Evolutionary conservation across 1,140 invertebrate species (phyloP).

Genomic region (Periplaneta americana): DNA sequence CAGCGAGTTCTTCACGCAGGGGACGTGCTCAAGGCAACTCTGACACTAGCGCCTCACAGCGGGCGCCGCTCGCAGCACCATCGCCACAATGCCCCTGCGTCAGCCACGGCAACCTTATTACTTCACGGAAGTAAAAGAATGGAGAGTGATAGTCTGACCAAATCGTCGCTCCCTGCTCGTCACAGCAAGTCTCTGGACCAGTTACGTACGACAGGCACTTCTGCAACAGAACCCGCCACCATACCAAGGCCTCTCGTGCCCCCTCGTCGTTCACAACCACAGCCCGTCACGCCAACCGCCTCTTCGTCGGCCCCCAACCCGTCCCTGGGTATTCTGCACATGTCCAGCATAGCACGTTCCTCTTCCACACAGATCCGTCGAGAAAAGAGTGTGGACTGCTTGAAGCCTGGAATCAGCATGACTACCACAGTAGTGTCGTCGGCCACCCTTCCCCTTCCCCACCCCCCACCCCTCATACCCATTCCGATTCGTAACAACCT

Average conservation of each 20-base stretch:
- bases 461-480: constrained; percentile 22
- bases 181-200: constrained; percentile 79
- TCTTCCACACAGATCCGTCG: constrained; percentile 16
- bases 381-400: constrained; percentile 19
- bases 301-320: constrained; percentile 14
- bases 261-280: constrained; percentile 45
- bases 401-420: background rate
- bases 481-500: constrained; percentile 25
- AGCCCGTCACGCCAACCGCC: background rate
- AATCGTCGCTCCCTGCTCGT: constrained; percentile 51
- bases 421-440: background rate
- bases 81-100: constrained; percentile 28
- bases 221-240: constrained; percentile 1
- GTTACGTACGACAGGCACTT: constrained; percentile 30
- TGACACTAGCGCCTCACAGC: constrained; percentile 33
- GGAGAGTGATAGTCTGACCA: constrained; percentile 14
- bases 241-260: constrained; percentile 39
- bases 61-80: constrained; percentile 15
- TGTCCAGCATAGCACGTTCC: constrained; percentile 11
- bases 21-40: constrained; percentile 37
- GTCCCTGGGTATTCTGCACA: constrained; percentile 1
- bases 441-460: constrained; percentile 13
- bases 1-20: constrained; percentile 34
- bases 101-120: constrained; percentile 21
- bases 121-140: constrained; percentile 6